Base-by-base conservation (phyloP, 2,113 vertebrate genomes). In the Strigops habroptila region DNA sequence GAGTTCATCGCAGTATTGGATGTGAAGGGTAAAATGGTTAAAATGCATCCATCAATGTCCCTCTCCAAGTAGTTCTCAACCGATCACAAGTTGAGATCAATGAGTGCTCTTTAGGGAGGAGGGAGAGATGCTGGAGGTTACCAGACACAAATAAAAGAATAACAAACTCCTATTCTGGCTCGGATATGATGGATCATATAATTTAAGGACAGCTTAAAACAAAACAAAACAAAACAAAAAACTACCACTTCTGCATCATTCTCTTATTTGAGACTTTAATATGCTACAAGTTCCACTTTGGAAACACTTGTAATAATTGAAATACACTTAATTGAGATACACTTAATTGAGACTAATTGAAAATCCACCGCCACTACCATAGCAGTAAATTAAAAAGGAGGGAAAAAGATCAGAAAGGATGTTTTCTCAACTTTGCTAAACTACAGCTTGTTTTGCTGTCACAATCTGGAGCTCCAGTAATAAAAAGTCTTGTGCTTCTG, bases 1-100 rank as follows among this genome's bases (percentile, higher is more conserved):
- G 98, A 99, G 98, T 97, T 99, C 97, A 97, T 98, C 87, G 95
- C 82, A 64, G 90, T 68, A 97, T 97, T 97, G 97, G 96, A 97
- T 69, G 84, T 67, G 97, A 98, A 98, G 97, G 98, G 95, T 97
- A 91, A 98, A 98, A 97, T 96, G 97, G 97, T 96, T 97, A 82
- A 95, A 97, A 95, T 85, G 95, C 98, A 99, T 99, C 98, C 96
- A 97, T 99, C 99, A 99, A 96, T 96, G 98, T 99, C 99, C 96
- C 95, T 97, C 98, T 98, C 97, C 97, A 97, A 98, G 98, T 97
- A 97, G 96, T 92, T 96, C 97, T 97, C 98, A 95, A 98, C 98
- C 97, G 98, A 98, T 98, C 98, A 98, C 97, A 69, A 59, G 95
- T 79, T 90, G 93, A 98, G 98, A 99, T 99, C 99, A 97, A 98